These are phyloP conservation scores for Polia nebulosa DNA, from an alignment of 2,888 invertebrate species.

Conservation along the genomic window DNA sequence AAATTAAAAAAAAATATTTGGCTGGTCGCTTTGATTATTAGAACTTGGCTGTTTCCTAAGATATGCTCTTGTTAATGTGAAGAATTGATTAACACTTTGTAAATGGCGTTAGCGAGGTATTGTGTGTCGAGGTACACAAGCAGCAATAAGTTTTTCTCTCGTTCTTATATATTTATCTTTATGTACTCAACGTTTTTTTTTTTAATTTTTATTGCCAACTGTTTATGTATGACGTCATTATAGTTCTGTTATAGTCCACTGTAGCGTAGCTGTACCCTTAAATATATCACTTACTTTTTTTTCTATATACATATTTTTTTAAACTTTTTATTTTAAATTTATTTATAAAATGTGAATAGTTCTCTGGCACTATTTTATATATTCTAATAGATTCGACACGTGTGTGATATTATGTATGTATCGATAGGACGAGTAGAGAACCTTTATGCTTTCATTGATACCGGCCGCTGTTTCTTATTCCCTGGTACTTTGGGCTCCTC, in stretches of 20 bases:
- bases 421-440: slow-evolving; percentile 74
- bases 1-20: slow-evolving; percentile 82
- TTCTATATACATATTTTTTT: neutral
- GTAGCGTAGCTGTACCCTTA: slow-evolving; percentile 61
- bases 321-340: neutral
- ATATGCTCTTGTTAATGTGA: slow-evolving; percentile 81
- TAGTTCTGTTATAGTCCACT: slow-evolving; percentile 60
- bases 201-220: slow-evolving; percentile 33
- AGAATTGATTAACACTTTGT: slow-evolving; percentile 65
- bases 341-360: slow-evolving; percentile 53
- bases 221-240: slow-evolving; percentile 51
- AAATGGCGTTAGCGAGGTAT: slow-evolving; percentile 52
- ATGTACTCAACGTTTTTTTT: slow-evolving; percentile 31
- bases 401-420: slow-evolving; percentile 58
- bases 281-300: slow-evolving; percentile 34
- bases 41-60: slow-evolving; percentile 84
- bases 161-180: slow-evolving; percentile 68
- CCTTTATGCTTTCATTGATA: slow-evolving; percentile 64
- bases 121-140: slow-evolving; percentile 60
- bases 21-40: slow-evolving; percentile 86
- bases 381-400: slow-evolving; percentile 50
- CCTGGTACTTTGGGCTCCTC: slow-evolving; percentile 67
- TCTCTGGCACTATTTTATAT: slow-evolving; percentile 54
- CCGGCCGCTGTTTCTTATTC: slow-evolving; percentile 60
- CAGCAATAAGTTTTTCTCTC: slow-evolving; percentile 77